A percentile compares a stretch with the other conserved stretches of the same genome.
Evolutionary conservation across 2,113 vertebrate genomes (phyloP).

Genomic region (Anthoscopus minutus): DNA sequence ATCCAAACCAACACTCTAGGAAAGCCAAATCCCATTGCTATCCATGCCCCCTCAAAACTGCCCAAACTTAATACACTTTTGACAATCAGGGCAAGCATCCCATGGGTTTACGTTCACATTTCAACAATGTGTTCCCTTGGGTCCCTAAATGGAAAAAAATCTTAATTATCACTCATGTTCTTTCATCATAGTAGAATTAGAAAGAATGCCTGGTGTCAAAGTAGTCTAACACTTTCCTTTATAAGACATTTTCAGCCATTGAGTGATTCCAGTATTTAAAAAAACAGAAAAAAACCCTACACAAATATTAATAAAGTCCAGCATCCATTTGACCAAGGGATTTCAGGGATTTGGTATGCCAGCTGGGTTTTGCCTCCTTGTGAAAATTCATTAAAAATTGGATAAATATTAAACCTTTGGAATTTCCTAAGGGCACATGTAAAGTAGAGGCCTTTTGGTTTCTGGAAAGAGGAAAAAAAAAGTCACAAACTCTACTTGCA

Average conservation of each 20-base stretch:
- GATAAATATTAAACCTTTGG: slow-evolving; percentile 24
- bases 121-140: neutral
- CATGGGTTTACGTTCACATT: neutral
- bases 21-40: neutral
- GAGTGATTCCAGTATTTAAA: neutral
- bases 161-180: neutral
- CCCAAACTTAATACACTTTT: neutral
- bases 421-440: neutral
- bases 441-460: neutral
- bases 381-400: slow-evolving; percentile 40
- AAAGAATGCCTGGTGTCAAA: neutral
- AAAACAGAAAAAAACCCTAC: neutral
- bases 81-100: neutral
- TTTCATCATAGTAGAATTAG: neutral
- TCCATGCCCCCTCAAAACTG: neutral
- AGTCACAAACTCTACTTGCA: slow-evolving; percentile 1
- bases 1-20: neutral
- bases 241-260: neutral
- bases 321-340: neutral
- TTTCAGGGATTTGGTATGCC: slow-evolving; percentile 6
- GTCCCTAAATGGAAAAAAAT: neutral
- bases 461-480: neutral
- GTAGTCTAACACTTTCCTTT: neutral
- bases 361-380: neutral
- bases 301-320: neutral